These are phyloP conservation scores for Lepidotrigona ventralis DNA, from an alignment of 1,140 invertebrate species.

Conservation along the genomic window DNA sequence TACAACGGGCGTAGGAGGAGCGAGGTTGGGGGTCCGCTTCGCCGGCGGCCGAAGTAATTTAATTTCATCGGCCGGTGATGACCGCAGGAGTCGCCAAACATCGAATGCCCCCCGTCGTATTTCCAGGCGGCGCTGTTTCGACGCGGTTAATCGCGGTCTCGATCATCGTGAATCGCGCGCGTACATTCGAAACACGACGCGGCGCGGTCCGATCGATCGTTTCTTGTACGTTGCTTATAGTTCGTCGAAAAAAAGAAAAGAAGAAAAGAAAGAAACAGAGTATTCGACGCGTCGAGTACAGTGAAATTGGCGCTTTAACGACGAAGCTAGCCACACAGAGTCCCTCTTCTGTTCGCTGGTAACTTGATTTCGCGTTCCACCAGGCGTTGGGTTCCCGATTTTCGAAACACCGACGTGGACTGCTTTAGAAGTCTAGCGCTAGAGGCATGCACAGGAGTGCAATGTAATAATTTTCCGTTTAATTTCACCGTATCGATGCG, in stretches of 20 bases:
- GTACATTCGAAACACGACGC: neutral
- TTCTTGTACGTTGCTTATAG: conserved; percentile 1
- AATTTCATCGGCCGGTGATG: conserved; percentile 7
- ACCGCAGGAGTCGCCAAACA: conserved; percentile 23
- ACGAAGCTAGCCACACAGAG: too few species aligned
- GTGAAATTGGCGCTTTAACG: conserved; percentile 14
- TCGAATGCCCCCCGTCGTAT: neutral
- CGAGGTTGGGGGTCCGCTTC: neutral
- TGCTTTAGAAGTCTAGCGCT: neutral
- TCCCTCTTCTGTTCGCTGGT: conserved; percentile 16
- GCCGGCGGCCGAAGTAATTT: conserved; percentile 17
- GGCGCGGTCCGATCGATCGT: neutral
- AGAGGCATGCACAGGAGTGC: too few species aligned
- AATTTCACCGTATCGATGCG: conserved; percentile 17
- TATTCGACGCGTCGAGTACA: conserved; percentile 3
- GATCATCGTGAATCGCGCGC: conserved; percentile 1
- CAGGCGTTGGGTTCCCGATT: neutral
- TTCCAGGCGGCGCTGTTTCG: neutral
- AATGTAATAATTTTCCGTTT: conserved; percentile 37
- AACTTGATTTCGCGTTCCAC: conserved; percentile 18
- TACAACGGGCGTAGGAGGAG: neutral
- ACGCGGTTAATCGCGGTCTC: conserved; percentile 1
- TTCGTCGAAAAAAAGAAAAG: too few species aligned
- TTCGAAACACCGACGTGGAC: neutral
- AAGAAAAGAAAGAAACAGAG: neutral